These are phyloP conservation scores for Ophioderma brevispina DNA, from an alignment of 35 echinoderm and acorn worm species.

Conservation along the genomic window DNA sequence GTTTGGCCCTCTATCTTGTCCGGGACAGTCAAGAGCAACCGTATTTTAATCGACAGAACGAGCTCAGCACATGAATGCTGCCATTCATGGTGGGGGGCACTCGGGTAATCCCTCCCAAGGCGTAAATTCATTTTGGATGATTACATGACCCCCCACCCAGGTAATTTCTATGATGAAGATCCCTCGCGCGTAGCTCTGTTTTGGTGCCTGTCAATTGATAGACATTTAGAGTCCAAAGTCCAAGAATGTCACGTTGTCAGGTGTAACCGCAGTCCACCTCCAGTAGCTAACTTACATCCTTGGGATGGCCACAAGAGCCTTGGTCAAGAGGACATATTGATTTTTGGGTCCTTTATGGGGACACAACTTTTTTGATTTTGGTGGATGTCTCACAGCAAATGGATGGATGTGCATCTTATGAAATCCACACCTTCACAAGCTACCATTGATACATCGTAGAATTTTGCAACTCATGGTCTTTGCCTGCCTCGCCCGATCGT, in stretches of 20 bases:
- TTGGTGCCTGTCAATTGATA: conserved; percentile 65
- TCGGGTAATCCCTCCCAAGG: conserved; percentile 51
- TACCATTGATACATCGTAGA: no score
- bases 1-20: conserved; percentile 27
- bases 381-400: conserved; percentile 53
- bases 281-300: no score
- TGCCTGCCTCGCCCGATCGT: conserved; percentile 26
- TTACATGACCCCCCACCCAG: no score
- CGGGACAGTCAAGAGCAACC: no score
- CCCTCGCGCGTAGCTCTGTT: no score
- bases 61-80: no score
- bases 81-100: no score
- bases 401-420: conserved; percentile 30
- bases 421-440: not conserved
- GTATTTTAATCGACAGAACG: no score
- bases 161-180: no score
- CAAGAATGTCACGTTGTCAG: no score
- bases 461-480: conserved; percentile 39
- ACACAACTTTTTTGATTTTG: conserved; percentile 30
- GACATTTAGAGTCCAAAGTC: conserved; percentile 8
- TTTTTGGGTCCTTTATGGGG: conserved; percentile 34
- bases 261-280: no score
- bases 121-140: conserved; percentile 28
- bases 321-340: conserved; percentile 59
- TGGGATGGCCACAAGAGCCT: conserved; percentile 46